These are phyloP conservation scores for Agriotes lineatus DNA, from an alignment of 2,888 invertebrate species.

Conservation along the genomic window DNA sequence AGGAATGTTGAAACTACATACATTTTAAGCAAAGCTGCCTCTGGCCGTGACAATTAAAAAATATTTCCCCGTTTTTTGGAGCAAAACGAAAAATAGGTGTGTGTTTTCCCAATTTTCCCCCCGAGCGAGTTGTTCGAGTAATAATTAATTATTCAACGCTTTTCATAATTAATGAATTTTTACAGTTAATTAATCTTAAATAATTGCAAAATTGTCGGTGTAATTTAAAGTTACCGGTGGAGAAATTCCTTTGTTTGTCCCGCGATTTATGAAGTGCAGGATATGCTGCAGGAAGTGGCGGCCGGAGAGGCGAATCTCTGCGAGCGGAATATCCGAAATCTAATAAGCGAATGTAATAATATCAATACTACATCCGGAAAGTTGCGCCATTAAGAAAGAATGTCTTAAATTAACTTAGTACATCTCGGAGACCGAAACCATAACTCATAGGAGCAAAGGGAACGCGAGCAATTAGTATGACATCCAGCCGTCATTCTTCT, in stretches of 20 bases:
- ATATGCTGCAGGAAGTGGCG: too few species aligned
- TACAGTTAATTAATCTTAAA: conserved; percentile 32
- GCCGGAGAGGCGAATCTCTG: not conserved
- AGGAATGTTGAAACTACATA: too few species aligned
- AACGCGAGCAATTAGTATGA: conserved; percentile 63
- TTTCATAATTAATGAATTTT: conserved; percentile 30
- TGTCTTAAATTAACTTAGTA: conserved; percentile 59
- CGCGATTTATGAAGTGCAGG: not conserved
- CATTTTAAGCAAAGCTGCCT: too few species aligned
- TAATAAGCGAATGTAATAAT: conserved; percentile 34
- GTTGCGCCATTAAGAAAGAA: conserved; percentile 57
- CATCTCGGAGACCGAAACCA: conserved; percentile 52
- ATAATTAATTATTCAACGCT: conserved; percentile 30
- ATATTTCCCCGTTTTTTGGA: not conserved
- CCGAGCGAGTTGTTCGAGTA: conserved; percentile 7
- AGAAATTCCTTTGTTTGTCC: not conserved
- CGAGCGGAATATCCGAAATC: conserved; percentile 2
- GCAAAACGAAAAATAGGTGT: conserved; percentile 9
- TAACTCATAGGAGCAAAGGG: conserved; percentile 58
- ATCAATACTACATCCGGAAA: conserved; percentile 48
- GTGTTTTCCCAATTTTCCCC: not conserved
- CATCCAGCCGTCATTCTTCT: conserved; percentile 60
- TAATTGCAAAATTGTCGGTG: conserved; percentile 14
- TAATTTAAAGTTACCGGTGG: not conserved
- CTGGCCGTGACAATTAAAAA: too few species aligned